Evolutionary conservation across 2,113 vertebrate genomes (phyloP).

Genomic region (Platichthys stellatus): DNA sequence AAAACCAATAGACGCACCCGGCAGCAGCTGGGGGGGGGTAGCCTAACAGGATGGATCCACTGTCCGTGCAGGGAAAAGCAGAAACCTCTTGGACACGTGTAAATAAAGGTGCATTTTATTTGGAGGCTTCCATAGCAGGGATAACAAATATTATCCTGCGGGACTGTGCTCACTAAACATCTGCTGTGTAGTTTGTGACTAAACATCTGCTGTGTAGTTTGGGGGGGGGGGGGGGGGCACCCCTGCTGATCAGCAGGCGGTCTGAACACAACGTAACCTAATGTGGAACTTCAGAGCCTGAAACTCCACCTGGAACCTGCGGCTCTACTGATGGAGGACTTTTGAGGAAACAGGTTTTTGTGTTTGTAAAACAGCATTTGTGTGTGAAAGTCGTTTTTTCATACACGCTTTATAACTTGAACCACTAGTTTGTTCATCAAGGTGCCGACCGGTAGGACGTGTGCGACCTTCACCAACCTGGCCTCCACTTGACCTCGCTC

Average conservation of each 20-base stretch:
- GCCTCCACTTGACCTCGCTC: constrained; percentile 62
- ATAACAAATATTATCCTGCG: not conserved
- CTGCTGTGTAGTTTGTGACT: not conserved
- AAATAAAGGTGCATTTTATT: no score
- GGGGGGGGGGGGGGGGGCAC: not conserved
- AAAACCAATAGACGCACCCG: constrained; percentile 52
- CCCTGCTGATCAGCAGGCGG: constrained; percentile 10
- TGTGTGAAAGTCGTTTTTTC: no score
- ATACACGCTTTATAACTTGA: not conserved
- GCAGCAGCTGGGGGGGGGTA: constrained; percentile 46
- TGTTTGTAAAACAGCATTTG: no score
- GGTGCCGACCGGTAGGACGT: constrained; percentile 37
- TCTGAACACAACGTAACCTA: not conserved
- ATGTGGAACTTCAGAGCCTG: no score
- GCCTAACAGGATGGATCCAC: constrained; percentile 20
- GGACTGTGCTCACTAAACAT: constrained; percentile 3
- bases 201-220: constrained; percentile 4
- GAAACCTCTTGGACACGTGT: no score
- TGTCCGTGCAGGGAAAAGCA: no score
- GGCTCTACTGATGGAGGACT: no score
- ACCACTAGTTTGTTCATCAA: constrained; percentile 6
- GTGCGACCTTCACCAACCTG: constrained; percentile 49
- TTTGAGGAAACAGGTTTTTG: no score
- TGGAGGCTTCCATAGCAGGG: not conserved
- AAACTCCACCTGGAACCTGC: no score